Evolutionary conservation across 2,888 invertebrate genomes (phyloP), one percentile per base, ranked within the genome.

Genomic region (Zaprionus bogoriensis): DNA sequence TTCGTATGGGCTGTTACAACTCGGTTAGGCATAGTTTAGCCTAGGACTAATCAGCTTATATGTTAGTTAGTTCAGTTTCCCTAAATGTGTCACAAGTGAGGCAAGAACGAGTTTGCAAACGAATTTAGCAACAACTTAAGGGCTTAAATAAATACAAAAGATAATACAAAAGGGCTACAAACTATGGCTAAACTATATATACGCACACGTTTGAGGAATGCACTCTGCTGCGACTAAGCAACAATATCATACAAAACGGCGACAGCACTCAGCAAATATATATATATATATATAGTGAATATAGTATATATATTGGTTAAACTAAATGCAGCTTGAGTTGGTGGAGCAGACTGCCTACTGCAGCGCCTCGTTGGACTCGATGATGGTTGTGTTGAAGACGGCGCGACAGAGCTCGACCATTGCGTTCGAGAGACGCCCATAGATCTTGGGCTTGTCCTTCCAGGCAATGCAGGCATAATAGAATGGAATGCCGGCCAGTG

Each of bases 401-500:
- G 93, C 93, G 84, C 94, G 94, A 62, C 94, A 91, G 78, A 93
- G 92, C 78, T 92, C 91, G 14, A 94, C 92, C 46, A 93, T 76
- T 53, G 89, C 90, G 23, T 91, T 91, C 0, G 93, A 93, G 50
- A 92, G 80, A 0, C 88, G 89, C 48, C 93, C 91, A 80, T 93
- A 94, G 38, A 89, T 87, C 52, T 91, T 88, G 0, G 94, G 93
- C 85, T 95, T 95, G 32, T 91, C 91, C 72, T 93, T 92, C 93
- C 94, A 94, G 85, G 93, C 93, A 12, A 95, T 93, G 79, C 94
- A 94, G 0, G 95, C 76, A 79, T 95, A 94, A 90, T 97, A 97
- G 6, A 97, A 95, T 5, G 97, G 97, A 67, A 97, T 92, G 22
- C 97, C 97, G 5, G 96, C 94, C 12, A 96, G 88, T 0, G 96